Evolutionary conservation across 2,797 vertebrate genomes (phyloP), one percentile per base, ranked within the genome.

Genomic region (Liparis tanakae): DNA sequence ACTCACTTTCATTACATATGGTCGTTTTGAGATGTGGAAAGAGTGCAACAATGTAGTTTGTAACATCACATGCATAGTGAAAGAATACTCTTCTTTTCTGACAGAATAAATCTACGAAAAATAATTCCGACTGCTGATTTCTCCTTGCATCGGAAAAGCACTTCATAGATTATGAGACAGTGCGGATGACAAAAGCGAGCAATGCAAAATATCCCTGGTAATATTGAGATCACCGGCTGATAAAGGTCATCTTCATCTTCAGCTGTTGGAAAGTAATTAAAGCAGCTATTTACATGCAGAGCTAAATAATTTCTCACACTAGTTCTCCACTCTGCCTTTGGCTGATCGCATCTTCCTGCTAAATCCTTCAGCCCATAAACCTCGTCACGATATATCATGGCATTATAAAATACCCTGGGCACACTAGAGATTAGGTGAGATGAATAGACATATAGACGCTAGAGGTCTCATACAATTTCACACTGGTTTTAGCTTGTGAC

Each of bases 321-420:
- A 70, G 46, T 85, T 82, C 72, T 78, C 54, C 1, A 53, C 63
- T 33, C 77, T 84, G 78, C 82, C 82, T 87, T 88, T 80, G 80
- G 80, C 85, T 82, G 78, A 86, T 91, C 72, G n/a, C 85, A 78
- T 86, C 81, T 56, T 72, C 25, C 82, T 76, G 76, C 74, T 80
- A 88, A 87, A 86, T 88, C 82, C 82, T 84, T 81, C 67, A 87
- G 85, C 88, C 76, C 66, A 63, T 88, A 87, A 89, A 89, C 77
- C 83, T 74, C 20, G 64, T 77, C 78, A 91, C 84, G 82, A 85
- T 83, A 84, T 88, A 87, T 90, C 85, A 84, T 81, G 78, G 85
- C 83, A 91, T 92, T 91, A 89, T 71, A 88, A 90, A 89, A 90
- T 84, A 85, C 88, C 89, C 82, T 66, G 71, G 84, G 87, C 87